Evolutionary conservation across 2,113 vertebrate species (phyloP), one percentile per base, ranked within the genome.

Genomic region (Potamarius usumacintae): DNA sequence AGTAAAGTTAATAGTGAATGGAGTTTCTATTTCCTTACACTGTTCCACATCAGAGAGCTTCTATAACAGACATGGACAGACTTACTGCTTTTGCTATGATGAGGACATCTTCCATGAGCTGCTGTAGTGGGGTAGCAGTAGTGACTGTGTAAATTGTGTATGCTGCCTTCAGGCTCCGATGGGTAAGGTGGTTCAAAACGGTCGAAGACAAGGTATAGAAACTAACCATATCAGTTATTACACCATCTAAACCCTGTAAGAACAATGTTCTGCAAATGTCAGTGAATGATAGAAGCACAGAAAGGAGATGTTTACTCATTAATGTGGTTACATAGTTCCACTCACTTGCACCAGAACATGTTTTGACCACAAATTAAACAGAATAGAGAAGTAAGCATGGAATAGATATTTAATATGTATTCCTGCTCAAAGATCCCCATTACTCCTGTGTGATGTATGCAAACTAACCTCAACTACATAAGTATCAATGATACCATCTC

Each of bases 51-150:
- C 10, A 27, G 0, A 79, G 15, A 52, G 71, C 7, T 65, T 85
- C 52, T 12, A 52, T 63, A 17, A 67, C 20, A 71, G 18, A 79
- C n/a, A 71, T 10, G 18, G 14, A 30, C 27, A 72, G 82, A 84
- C 90, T 96, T 87, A 99, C 98, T 95, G 94, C 94, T 94, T 99
- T 99, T 87, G 97, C 97, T 52, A 99, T 94, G 83, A 99, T 94
- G 88, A 99, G 94, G 0, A 95, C 93, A 0, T 99, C 98, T 17
- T 96, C 96, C 96, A 99, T 97, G 89, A 99, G 96, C 90, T 97
- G 94, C 0, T 95, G 91, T 62, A 96, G 94, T 85, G 96, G 96
- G 0, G 96, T 96, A 92, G 94, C 93, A 88, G 96, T 96, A 86
- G 96, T 96, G 53, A 96, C 95, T 0, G 95, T 93, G 93, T 96